Conservation (phyloP, 1,140 invertebrate genomes). For the Venturia canescens region DNA sequence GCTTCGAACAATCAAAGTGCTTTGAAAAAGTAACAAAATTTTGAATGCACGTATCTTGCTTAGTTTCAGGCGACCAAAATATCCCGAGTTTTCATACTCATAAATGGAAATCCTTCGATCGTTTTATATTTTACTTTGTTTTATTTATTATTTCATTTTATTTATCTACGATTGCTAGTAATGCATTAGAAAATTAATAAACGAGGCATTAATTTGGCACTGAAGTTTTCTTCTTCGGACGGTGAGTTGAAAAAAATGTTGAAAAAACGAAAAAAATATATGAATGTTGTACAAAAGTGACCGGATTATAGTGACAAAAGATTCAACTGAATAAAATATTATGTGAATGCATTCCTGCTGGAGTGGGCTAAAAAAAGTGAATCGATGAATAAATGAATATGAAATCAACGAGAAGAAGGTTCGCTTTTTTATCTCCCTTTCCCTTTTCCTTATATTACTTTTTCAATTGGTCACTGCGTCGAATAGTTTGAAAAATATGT, state of each 20-base stretch:
- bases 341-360: slow-evolving; percentile 18
- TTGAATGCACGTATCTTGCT: too few species aligned
- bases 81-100: too few species aligned
- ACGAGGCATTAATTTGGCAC: too few species aligned
- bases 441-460: not conserved
- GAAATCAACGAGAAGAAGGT: slow-evolving; percentile 23
- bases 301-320: not conserved
- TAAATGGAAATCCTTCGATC: too few species aligned
- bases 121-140: too few species aligned
- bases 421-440: not conserved
- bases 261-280: not conserved
- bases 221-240: too few species aligned
- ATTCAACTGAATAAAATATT: not conserved
- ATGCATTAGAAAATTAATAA: too few species aligned
- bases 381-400: slow-evolving; percentile 54
- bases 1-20: too few species aligned
- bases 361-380: slow-evolving; percentile 33
- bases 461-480: not conserved
- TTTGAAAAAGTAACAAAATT: too few species aligned
- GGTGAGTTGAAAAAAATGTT: not conserved
- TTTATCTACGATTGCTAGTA: too few species aligned
- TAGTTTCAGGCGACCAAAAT: too few species aligned
- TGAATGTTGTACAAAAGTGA: not conserved
- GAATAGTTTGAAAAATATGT: not conserved
- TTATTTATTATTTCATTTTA: too few species aligned